A percentile compares a stretch with the other conserved stretches of the same genome.
phyloP scores from a whole-genome alignment of 2,888 invertebrate genomes.

The Mesorhabditis belari region DNA sequence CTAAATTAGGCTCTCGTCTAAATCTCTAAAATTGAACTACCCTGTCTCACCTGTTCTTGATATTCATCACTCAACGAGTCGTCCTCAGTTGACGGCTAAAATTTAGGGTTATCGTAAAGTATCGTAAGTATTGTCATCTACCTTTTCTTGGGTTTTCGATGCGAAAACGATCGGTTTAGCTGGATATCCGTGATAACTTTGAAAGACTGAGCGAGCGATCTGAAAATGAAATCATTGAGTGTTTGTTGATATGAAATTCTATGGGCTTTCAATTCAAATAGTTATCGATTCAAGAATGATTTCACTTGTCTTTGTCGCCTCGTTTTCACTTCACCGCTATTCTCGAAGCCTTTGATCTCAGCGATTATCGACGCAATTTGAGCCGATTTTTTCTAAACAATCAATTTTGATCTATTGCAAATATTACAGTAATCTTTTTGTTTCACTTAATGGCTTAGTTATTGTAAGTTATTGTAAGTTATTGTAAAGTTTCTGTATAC shows the following conservation, averaged over 20 bases:
- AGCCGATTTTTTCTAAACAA: not conserved
- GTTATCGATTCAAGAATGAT: not conserved
- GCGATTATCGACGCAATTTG: not conserved
- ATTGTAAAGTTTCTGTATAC: too few relatives aligned
- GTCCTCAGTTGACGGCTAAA: not conserved
- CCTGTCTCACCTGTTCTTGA: too few relatives aligned
- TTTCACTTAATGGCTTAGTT: too few relatives aligned
- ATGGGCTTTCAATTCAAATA: too few relatives aligned
- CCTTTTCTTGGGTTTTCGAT: not conserved
- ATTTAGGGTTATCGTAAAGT: too few relatives aligned
- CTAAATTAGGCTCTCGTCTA: too few relatives aligned
- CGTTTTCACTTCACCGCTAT: not conserved
- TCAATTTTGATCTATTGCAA: not conserved
- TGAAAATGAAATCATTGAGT: not conserved
- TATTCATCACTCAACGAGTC: not conserved
- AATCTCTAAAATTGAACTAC: too few relatives aligned
- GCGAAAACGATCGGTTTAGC: not conserved
- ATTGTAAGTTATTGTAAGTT: too few relatives aligned
- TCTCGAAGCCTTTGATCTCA: too few relatives aligned
- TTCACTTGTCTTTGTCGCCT: not conserved
- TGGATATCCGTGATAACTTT: not conserved
- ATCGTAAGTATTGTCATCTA: not conserved
- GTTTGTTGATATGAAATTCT: not conserved
- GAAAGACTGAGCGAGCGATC: not conserved
- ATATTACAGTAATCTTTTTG: too few relatives aligned